These are phyloP conservation scores for Petaurus breviceps DNA, from an alignment of 2,113 vertebrate genomes.

Conservation along the genomic window DNA sequence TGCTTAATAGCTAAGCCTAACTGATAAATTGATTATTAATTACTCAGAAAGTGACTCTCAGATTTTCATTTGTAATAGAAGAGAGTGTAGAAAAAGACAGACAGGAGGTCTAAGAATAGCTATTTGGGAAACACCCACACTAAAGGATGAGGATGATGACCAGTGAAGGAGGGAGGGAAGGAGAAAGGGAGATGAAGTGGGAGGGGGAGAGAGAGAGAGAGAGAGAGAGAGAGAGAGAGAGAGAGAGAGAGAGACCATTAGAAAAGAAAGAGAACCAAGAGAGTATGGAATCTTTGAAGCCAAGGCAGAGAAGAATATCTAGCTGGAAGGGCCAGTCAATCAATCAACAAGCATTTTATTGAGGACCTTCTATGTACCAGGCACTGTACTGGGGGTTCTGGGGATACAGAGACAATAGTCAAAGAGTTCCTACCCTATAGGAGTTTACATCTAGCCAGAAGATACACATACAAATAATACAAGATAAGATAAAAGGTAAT, in stretches of 20 bases:
- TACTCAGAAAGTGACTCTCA: neutral
- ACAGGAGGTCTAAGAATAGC: neutral
- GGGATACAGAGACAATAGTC: neutral
- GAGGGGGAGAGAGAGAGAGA: neutral
- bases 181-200: neutral
- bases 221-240: neutral
- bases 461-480: neutral
- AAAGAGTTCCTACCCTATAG: neutral
- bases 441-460: neutral
- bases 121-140: neutral
- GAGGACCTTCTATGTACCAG: rapidly evolving
- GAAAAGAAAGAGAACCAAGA: neutral
- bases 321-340: neutral
- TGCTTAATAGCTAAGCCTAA: too few species aligned
- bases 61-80: neutral
- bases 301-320: neutral
- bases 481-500: neutral
- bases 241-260: neutral
- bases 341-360: neutral
- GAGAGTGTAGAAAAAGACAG: neutral
- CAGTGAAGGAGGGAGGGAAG: neutral
- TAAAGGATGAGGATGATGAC: neutral
- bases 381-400: neutral
- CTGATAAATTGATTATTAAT: neutral
- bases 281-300: neutral